Conservation (phyloP, 2,113 vertebrate genomes). For the Alces alces region DNA sequence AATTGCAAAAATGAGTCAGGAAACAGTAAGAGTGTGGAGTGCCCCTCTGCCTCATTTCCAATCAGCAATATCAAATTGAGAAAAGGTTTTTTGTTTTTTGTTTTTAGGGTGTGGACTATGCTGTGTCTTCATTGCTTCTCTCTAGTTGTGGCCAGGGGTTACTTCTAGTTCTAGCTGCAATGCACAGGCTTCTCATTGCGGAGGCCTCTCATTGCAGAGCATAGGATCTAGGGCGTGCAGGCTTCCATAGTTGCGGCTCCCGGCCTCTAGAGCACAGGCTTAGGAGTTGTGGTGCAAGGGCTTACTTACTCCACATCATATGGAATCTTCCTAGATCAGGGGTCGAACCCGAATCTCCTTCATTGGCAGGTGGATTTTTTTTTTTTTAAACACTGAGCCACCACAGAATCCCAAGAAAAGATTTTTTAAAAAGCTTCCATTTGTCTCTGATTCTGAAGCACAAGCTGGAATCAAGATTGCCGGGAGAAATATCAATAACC, state of each 20-base stretch:
- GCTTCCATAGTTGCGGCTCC: fast-evolving
- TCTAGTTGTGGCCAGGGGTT: background rate
- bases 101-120: background rate
- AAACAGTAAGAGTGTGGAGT: background rate
- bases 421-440: background rate
- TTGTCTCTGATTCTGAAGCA: background rate
- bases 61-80: background rate
- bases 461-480: background rate
- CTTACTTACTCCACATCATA: background rate
- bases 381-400: background rate
- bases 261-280: background rate
- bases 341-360: background rate
- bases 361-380: background rate
- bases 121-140: background rate
- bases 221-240: background rate
- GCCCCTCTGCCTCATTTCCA: no score
- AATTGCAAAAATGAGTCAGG: background rate
- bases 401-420: fast-evolving
- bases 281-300: background rate
- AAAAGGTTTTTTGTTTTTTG: background rate
- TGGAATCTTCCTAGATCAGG: background rate
- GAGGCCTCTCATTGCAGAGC: background rate
- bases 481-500: background rate
- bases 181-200: background rate
- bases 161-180: background rate